phyloP scores from a whole-genome alignment of 2,888 invertebrate species.

The Maniola hyperantus region DNA sequence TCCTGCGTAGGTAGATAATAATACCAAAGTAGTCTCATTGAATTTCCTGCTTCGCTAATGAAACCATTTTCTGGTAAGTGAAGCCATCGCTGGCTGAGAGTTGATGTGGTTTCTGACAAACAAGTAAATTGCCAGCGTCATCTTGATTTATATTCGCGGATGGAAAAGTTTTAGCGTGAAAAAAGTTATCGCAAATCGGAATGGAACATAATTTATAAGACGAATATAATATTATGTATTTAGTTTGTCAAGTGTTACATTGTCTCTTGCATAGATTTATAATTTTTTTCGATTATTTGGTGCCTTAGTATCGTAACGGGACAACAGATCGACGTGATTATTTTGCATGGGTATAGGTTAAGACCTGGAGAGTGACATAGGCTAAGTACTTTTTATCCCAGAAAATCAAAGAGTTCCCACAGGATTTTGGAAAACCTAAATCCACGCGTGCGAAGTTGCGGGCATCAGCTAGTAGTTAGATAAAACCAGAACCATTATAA shows the following conservation, averaged over 20 bases:
- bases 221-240: slow-evolving; percentile 2
- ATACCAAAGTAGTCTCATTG: slow-evolving; percentile 18
- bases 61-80: slow-evolving; percentile 17
- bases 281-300: background rate
- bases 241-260: background rate
- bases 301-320: no score
- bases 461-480: no score
- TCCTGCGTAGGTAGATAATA: background rate
- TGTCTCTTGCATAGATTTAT: background rate
- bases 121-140: slow-evolving; percentile 32
- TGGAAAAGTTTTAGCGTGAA: slow-evolving; percentile 27
- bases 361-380: no score
- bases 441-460: no score
- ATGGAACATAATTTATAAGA: slow-evolving; percentile 7
- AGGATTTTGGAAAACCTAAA: no score
- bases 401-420: no score
- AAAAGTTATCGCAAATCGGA: background rate
- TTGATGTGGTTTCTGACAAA: slow-evolving; percentile 25
- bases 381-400: no score
- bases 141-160: slow-evolving; percentile 31
- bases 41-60: slow-evolving; percentile 15
- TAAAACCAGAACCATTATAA: background rate
- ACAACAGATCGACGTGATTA: no score
- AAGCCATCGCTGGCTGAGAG: slow-evolving; percentile 16
- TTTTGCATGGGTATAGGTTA: no score